Conservation (phyloP, 1,140 invertebrate genomes). For the Trinorchestia longiramus region DNA sequence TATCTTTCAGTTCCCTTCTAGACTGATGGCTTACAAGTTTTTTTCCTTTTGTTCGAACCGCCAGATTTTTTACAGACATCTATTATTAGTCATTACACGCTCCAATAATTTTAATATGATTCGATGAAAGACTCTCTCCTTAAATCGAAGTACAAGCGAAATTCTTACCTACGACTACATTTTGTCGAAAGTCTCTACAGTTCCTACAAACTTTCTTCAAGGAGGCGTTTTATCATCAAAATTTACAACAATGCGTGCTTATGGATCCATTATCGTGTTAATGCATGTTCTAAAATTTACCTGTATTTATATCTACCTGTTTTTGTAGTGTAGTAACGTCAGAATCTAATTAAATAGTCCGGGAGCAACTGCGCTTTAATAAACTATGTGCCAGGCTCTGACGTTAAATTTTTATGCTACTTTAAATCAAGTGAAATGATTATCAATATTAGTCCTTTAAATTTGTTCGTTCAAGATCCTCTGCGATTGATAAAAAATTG, state of each 20-base stretch:
- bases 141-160: conserved; percentile 18
- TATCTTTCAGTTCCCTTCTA: conserved; percentile 7
- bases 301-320: background rate
- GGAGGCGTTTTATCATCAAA: background rate
- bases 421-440: background rate
- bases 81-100: conserved; percentile 51
- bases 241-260: background rate
- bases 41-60: background rate
- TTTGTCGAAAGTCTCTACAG: conserved; percentile 23
- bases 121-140: conserved; percentile 33
- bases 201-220: background rate
- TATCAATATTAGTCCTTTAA: too few species aligned
- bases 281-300: background rate
- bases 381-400: background rate
- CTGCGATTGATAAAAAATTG: too few species aligned
- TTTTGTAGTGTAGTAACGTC: background rate
- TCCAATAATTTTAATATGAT: conserved; percentile 47
- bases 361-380: background rate
- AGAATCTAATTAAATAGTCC: background rate
- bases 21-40: conserved; percentile 18
- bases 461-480: too few species aligned
- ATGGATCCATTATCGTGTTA: background rate
- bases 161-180: background rate
- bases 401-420: background rate
- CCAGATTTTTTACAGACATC: conserved; percentile 29